Conservation (phyloP, 1,140 invertebrate species). For the Drosophila sp. region DNA sequence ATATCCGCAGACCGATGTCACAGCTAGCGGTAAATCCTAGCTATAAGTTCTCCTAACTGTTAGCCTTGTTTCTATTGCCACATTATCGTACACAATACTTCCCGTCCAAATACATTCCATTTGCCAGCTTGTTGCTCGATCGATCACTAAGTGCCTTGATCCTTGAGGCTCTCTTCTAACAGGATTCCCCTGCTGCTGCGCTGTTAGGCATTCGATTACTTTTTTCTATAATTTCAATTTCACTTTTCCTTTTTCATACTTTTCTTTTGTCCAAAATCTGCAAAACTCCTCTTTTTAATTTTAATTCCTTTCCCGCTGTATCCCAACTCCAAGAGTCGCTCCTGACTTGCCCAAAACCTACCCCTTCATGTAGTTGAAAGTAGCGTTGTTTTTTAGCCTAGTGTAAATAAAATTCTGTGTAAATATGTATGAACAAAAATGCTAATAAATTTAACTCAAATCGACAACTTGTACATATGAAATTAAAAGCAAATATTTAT, state of each 20-base stretch:
- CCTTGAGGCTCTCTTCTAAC: conserved; percentile 20
- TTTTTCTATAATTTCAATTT: conserved; percentile 44
- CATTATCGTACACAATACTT: conserved; percentile 17
- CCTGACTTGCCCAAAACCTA: conserved; percentile 86
- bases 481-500: conserved; percentile 20
- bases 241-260: conserved; percentile 42
- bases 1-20: conserved; percentile 86
- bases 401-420: conserved; percentile 71
- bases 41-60: conserved; percentile 47
- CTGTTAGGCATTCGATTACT: conserved; percentile 68
- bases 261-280: conserved; percentile 24
- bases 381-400: conserved; percentile 75
- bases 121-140: conserved; percentile 45
- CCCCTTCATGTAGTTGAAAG: conserved; percentile 84
- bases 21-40: conserved; percentile 69
- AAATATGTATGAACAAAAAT: conserved; percentile 74
- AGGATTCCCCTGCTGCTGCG: conserved; percentile 50
- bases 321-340: conserved; percentile 85
- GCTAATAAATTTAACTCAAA: conserved; percentile 67
- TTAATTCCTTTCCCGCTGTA: conserved; percentile 61
- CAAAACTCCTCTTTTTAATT: conserved; percentile 44
- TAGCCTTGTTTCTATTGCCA: conserved; percentile 43
- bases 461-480: conserved; percentile 57
- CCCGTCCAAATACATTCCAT: conserved; percentile 52
- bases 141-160: conserved; percentile 32